A percentile compares a stretch with the other conserved stretches of the same genome.
Conservation (phyloP, 2,888 invertebrate species). For the Acanthosepion pharaonis region DNA sequence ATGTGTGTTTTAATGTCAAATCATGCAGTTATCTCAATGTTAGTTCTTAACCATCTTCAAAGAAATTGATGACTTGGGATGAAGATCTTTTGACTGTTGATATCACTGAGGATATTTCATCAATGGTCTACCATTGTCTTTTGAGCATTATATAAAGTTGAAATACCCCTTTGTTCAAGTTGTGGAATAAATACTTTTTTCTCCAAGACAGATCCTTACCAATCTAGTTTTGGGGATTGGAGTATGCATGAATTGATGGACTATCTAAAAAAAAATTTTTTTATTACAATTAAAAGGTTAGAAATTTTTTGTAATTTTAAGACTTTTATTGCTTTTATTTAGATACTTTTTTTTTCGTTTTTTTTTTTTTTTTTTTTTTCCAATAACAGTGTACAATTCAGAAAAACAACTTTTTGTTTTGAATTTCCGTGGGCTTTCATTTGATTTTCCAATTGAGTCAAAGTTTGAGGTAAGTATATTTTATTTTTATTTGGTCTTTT, state of each 20-base stretch:
- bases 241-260: no score
- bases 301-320: not conserved
- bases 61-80: not conserved
- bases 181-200: not conserved
- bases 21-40: no score
- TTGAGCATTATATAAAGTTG: not conserved
- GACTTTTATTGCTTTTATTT: no score
- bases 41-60: no score
- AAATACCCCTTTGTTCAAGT: not conserved
- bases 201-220: not conserved
- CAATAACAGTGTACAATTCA: conserved; percentile 87
- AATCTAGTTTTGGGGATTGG: not conserved
- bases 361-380: conserved; percentile 44
- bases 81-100: not conserved
- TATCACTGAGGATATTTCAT: not conserved
- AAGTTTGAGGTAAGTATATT: conserved; percentile 75
- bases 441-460: conserved; percentile 94
- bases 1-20: no score
- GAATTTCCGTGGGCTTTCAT: conserved; percentile 96
- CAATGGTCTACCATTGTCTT: not conserved
- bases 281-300: not conserved
- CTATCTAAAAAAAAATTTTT: no score
- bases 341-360: not conserved
- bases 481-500: not conserved
- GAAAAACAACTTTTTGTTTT: conserved; percentile 95